Evolutionary conservation across 2,113 vertebrate genomes (phyloP).

Genomic region (Meles meles): DNA sequence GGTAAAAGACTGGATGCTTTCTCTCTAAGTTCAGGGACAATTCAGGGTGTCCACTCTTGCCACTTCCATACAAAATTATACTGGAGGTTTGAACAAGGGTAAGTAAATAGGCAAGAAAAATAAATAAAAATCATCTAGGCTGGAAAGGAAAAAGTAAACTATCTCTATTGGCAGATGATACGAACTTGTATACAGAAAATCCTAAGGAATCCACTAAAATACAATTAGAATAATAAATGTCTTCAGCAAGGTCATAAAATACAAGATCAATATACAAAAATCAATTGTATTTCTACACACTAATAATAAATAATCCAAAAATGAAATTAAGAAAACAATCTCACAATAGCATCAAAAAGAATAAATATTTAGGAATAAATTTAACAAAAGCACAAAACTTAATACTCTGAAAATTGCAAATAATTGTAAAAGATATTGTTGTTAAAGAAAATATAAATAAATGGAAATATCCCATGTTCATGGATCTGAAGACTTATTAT

Average conservation of each 20-base stretch:
- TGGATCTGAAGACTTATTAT: not conserved
- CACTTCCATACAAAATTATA: not conserved
- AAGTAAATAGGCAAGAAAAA: not conserved
- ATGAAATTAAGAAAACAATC: slow-evolving; percentile 17
- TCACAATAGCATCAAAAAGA: not conserved
- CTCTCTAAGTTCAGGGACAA: not conserved
- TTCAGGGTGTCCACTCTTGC: not conserved
- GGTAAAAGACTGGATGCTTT: not conserved
- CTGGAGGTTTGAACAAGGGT: not conserved
- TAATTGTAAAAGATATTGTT: not conserved
- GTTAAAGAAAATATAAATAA: not conserved
- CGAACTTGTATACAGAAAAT: not conserved
- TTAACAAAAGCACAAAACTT: not conserved
- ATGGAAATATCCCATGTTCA: not conserved
- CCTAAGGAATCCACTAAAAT: not conserved
- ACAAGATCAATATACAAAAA: not conserved
- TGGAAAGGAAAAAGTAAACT: not conserved
- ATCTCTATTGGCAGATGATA: not conserved
- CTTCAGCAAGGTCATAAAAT: slow-evolving; percentile 29
- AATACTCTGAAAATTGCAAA: not conserved
- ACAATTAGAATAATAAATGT: not conserved
- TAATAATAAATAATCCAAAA: slow-evolving; percentile 8
- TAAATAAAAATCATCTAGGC: not conserved
- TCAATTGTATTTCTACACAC: not conserved
- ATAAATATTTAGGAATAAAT: not conserved